Percentiles rank a stretch among this genome's conserved stretches.
These are phyloP conservation scores for Amniataba percoides DNA, from an alignment of 2,797 vertebrate genomes.

Conservation along the genomic window DNA sequence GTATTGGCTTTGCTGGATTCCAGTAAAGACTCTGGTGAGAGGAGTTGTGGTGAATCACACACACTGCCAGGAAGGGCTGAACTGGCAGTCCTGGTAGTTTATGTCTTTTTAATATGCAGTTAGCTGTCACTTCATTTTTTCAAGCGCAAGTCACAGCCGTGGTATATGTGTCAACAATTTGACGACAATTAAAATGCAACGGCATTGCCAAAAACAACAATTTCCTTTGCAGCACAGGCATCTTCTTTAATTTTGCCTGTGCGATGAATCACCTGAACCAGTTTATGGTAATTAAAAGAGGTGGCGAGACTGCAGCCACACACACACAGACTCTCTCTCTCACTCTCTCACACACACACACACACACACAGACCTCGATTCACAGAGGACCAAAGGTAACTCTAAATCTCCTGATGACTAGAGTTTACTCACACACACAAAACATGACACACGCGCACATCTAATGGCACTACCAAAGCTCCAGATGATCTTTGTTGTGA, in stretches of 20 bases:
- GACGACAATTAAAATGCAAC: slow-evolving; percentile 10
- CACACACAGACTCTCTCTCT: neutral
- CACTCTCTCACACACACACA: neutral
- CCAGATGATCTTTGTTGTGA: slow-evolving; percentile 75
- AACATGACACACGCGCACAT: slow-evolving; percentile 43
- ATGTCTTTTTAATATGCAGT: slow-evolving; percentile 43
- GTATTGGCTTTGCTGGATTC: slow-evolving; percentile 52
- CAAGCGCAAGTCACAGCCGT: neutral
- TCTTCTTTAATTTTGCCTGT: slow-evolving; percentile 22
- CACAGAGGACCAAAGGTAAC: slow-evolving; percentile 19
- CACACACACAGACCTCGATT: neutral
- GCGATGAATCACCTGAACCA: slow-evolving; percentile 46
- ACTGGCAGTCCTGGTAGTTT: slow-evolving; percentile 26
- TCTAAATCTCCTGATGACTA: slow-evolving; percentile 46
- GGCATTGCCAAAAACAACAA: slow-evolving; percentile 24
- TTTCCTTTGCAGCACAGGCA: slow-evolving; percentile 6
- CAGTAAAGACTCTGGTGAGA: slow-evolving; percentile 62
- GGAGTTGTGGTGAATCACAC: slow-evolving; percentile 64
- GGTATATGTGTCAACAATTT: slow-evolving; percentile 19
- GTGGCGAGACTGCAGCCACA: slow-evolving; percentile 17
- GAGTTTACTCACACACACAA: slow-evolving; percentile 21
- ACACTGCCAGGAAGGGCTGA: slow-evolving; percentile 65
- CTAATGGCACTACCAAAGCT: slow-evolving; percentile 64
- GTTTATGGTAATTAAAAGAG: slow-evolving; percentile 52
- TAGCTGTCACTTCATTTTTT: slow-evolving; percentile 17